Evolutionary conservation across 2,888 invertebrate genomes (phyloP).

Genomic region (Rotaria macrura): DNA sequence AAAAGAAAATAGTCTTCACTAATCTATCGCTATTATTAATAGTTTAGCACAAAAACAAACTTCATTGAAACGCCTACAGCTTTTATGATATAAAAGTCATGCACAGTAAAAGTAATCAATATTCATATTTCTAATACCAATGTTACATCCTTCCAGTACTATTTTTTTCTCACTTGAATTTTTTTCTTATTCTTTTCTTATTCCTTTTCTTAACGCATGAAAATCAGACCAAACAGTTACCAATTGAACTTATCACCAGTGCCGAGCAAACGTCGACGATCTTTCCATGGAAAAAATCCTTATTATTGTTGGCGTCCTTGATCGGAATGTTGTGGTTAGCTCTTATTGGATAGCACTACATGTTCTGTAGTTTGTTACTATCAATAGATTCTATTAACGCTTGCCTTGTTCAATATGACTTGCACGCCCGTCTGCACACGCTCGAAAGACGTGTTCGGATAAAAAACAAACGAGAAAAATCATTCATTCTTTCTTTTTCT

Average conservation of each 20-base stretch:
- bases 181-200: background rate
- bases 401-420: background rate
- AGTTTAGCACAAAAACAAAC: too few relatives aligned
- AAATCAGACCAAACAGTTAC: background rate
- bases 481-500: background rate
- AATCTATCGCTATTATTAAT: too few relatives aligned
- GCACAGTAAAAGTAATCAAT: too few relatives aligned
- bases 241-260: background rate
- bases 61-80: too few relatives aligned
- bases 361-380: background rate
- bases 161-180: background rate
- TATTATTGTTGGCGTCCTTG: background rate
- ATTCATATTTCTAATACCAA: background rate
- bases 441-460: background rate
- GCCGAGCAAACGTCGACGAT: background rate
- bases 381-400: background rate
- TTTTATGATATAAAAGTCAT: too few relatives aligned
- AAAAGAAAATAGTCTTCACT: too few relatives aligned
- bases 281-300: background rate
- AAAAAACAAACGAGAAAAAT: conserved; percentile 10
- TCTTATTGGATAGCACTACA: background rate
- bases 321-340: background rate
- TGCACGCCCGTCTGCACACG: background rate
- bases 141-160: background rate
- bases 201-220: background rate